These are phyloP conservation scores for Clistopyga incitator DNA, from an alignment of 2,888 invertebrate species.

Conservation along the genomic window DNA sequence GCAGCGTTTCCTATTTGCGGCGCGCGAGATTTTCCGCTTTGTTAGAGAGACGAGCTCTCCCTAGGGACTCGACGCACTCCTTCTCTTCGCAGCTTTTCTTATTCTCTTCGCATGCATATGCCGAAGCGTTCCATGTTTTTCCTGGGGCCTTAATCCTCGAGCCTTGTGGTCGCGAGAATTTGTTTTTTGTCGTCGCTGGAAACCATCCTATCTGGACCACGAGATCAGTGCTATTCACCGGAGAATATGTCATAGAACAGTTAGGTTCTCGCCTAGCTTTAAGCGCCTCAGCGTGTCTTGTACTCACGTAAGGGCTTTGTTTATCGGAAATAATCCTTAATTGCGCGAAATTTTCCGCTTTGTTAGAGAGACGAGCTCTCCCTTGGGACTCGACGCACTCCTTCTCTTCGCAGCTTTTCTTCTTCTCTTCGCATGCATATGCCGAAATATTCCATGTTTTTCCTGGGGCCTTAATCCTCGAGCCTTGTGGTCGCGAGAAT, in stretches of 20 bases:
- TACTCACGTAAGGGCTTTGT: too few relatives aligned
- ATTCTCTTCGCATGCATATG: conserved; percentile 21
- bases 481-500: background rate
- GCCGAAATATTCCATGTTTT: conserved; percentile 1
- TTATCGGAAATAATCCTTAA: too few relatives aligned
- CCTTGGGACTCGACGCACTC: conserved; percentile 33
- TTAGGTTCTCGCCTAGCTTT: conserved; percentile 52
- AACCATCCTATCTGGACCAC: conserved; percentile 46
- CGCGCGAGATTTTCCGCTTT: conserved; percentile 66
- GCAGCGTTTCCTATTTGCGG: conserved; percentile 60
- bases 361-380: conserved; percentile 50
- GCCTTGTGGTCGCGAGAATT: background rate
- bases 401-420: conserved; percentile 17
- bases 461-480: conserved; percentile 14
- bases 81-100: conserved; percentile 24
- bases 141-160: conserved; percentile 10
- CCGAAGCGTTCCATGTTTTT: conserved; percentile 1
- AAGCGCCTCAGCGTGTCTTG: conserved; percentile 24
- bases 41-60: conserved; percentile 47
- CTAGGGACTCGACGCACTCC: conserved; percentile 34
- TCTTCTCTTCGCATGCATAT: conserved; percentile 27
- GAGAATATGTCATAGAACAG: conserved; percentile 37
- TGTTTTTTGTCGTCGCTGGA: conserved; percentile 3
- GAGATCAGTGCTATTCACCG: conserved; percentile 51
- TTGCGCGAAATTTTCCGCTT: conserved; percentile 66